Evolutionary conservation across 2,113 vertebrate genomes (phyloP).

Genomic region (Aplodontia rufa): DNA sequence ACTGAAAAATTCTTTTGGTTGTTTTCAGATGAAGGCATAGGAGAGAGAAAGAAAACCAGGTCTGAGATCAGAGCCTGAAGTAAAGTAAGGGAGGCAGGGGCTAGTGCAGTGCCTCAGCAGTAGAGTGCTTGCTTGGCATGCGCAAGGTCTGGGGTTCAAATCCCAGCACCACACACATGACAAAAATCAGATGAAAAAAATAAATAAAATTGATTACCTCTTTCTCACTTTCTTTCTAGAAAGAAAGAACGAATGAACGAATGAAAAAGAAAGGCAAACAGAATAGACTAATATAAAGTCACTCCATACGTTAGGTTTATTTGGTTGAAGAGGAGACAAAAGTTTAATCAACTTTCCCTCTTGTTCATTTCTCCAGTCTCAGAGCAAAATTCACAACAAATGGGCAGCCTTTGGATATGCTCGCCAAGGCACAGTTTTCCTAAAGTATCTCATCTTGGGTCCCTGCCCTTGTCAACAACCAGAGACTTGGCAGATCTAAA

Average conservation of each 20-base stretch:
- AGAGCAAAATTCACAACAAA: conserved; percentile 38
- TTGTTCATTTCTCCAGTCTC: conserved; percentile 49
- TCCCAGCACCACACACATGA: too few relatives aligned
- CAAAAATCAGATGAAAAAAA: too few relatives aligned
- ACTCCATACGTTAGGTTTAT: background rate
- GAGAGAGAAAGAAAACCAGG: background rate
- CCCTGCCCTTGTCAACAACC: background rate
- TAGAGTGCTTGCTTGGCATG: too few relatives aligned
- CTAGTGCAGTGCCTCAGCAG: too few relatives aligned
- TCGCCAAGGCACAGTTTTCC: conserved; percentile 62
- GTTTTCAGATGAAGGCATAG: conserved; percentile 6
- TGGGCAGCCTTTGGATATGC: background rate
- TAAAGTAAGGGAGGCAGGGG: background rate
- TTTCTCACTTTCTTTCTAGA: too few relatives aligned
- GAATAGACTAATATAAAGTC: background rate
- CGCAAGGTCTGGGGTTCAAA: too few relatives aligned
- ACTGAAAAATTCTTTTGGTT: conserved; percentile 21
- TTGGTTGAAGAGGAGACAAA: conserved; percentile 55
- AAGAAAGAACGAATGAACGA: too few relatives aligned
- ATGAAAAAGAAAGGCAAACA: too few relatives aligned
- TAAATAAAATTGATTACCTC: too few relatives aligned
- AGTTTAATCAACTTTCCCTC: conserved; percentile 66
- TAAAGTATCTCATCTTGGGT: conserved; percentile 18
- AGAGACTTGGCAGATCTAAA: background rate
- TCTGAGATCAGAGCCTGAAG: background rate